Evolutionary conservation across 1,140 invertebrate species (phyloP).

Genomic region (Melanaphis sacchari): DNA sequence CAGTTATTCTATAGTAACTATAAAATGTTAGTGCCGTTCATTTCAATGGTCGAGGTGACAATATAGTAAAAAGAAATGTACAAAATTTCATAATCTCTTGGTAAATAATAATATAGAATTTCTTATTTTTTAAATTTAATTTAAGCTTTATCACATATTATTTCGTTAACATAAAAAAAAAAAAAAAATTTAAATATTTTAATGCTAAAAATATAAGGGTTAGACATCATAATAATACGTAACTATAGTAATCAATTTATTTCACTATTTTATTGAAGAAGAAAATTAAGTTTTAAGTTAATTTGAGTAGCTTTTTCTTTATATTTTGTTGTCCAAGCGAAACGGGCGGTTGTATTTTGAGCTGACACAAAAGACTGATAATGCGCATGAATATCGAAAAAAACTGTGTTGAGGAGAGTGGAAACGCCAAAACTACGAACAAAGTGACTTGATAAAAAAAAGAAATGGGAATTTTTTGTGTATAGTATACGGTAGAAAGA

Average conservation of each 20-base stretch:
- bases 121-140: not conserved
- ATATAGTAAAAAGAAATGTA: not conserved
- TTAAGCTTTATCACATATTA: not conserved
- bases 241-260: not conserved
- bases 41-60: not conserved
- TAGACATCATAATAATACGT: not conserved
- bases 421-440: not conserved
- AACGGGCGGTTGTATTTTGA: not conserved
- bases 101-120: no score
- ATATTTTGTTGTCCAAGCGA: not conserved
- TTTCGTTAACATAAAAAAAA: not conserved
- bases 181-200: not conserved
- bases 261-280: not conserved
- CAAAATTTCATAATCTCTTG: not conserved
- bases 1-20: no score
- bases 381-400: not conserved
- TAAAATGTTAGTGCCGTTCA: not conserved
- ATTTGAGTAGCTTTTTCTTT: not conserved
- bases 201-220: not conserved
- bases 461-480: not conserved
- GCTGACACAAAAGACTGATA: not conserved
- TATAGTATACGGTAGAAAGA: not conserved
- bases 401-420: constrained; percentile 15
- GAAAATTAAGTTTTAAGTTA: not conserved
- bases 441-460: not conserved